Conservation (phyloP, 2,797 vertebrate genomes). For the Calcarius lapponicus region DNA sequence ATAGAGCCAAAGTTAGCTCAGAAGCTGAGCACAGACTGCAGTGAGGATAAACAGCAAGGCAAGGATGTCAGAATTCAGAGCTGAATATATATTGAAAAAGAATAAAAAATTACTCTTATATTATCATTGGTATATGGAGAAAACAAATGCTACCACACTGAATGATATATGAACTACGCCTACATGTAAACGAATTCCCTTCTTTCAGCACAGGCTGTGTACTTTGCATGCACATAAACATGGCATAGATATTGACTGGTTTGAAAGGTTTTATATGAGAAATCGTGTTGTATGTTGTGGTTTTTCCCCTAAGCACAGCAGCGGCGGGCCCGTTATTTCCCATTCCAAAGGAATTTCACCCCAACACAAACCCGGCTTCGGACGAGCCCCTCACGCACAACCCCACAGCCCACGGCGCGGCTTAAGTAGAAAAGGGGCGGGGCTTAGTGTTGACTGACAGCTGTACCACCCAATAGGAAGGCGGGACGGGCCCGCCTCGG, state of each 20-base stretch:
- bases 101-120: rapidly evolving
- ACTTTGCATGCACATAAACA: rapidly evolving
- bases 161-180: rapidly evolving
- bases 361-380: rapidly evolving
- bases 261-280: neutral
- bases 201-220: neutral
- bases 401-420: rapidly evolving
- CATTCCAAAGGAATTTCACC: rapidly evolving
- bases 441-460: rapidly evolving
- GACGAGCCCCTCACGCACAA: rapidly evolving
- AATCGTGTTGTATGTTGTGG: neutral
- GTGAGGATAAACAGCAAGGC: neutral
- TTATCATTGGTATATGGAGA: rapidly evolving
- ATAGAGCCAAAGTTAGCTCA: neutral
- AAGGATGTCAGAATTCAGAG: neutral
- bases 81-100: no score
- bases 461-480: rapidly evolving
- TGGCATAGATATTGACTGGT: rapidly evolving
- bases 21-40: neutral
- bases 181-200: rapidly evolving
- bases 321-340: rapidly evolving
- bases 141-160: rapidly evolving
- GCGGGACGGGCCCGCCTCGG: rapidly evolving
- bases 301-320: rapidly evolving
- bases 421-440: rapidly evolving